These are phyloP conservation scores for Sciurus carolinensis DNA, from an alignment of 2,797 vertebrate species.

Conservation along the genomic window DNA sequence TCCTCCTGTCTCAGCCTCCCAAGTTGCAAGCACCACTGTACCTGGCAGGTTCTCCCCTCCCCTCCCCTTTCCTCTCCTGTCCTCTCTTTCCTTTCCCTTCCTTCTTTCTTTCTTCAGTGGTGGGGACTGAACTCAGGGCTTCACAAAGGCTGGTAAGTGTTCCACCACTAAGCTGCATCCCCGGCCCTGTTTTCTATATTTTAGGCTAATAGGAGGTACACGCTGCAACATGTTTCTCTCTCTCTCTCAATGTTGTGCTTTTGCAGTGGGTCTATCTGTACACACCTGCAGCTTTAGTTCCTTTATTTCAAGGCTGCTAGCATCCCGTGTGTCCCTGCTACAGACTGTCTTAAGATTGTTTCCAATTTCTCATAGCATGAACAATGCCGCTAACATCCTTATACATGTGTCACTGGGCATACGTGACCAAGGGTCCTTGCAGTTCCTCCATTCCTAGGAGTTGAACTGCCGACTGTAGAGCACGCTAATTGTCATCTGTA, in stretches of 20 bases:
- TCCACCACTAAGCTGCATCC: too few relatives aligned
- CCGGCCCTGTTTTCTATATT: too few relatives aligned
- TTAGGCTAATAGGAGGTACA: not conserved
- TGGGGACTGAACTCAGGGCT: too few relatives aligned
- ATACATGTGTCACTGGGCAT: not conserved
- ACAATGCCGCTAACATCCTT: not conserved
- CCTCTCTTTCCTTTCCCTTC: too few relatives aligned
- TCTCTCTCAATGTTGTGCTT: not conserved
- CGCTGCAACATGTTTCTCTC: not conserved
- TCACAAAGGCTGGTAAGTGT: too few relatives aligned
- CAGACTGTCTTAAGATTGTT: not conserved
- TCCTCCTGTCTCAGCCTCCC: too few relatives aligned
- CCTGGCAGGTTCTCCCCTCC: too few relatives aligned
- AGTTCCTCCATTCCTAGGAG: not conserved
- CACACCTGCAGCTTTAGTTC: not conserved
- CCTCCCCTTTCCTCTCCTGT: too few relatives aligned
- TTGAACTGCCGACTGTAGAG: not conserved
- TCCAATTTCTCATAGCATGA: not conserved
- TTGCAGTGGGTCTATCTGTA: not conserved
- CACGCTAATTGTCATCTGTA: not conserved
- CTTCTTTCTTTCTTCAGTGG: too few relatives aligned
- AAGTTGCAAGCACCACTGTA: too few relatives aligned
- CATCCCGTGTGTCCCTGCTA: not conserved
- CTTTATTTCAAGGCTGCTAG: not conserved
- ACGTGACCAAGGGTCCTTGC: not conserved